Evolutionary conservation across 2,888 invertebrate genomes (phyloP), one percentile per base, ranked within the genome.

Genomic region (Drosophila longiperda): DNA sequence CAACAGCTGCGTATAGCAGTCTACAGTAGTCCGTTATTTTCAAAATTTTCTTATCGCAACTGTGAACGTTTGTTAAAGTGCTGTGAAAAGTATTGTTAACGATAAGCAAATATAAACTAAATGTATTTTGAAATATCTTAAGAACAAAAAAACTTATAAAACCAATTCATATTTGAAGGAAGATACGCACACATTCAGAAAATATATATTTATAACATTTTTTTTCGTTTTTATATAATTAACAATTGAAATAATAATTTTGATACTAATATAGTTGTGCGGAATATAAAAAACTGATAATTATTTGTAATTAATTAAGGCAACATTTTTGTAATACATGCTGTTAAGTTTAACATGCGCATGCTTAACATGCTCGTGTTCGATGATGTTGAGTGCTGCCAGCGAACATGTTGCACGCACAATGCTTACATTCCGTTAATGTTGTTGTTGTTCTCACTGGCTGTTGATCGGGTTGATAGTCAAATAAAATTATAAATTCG

Each of bases 31-130:
- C 36, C 17, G 59, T 11, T 65, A 36, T 57, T 78, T 11, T 78
- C 62, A 15, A 52, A 77, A 67, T 15, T 17, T 15, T 70, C 75
- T 75, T 80, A 78, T 78, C 77, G 67, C 17, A 58, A 36, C 9
- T 17, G 0, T 8, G 6, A 8, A 26, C 3, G 23, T 29, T 34
- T 29, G 7, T 5, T 9, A 17, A 33, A 15, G 3, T 23, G 0
- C 4, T 12, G 11, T 32, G 20, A 3, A 42, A 20, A 5, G 1
- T 6, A 9, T 12, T 48, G 9, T 34, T 26, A 59, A n/a, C 32
- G 1, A 9, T 7, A 20, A 7, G 1, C 20, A 12, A 29, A 40
- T 2, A 38, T 29, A 15, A 20, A 15, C 3, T 9, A 8, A 11
- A 34, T 2, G 7, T 9, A 17, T n/a, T 7, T n/a, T 11, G 2